Conservation (phyloP, 2,797 vertebrate species). For the Takifugu ocellatus region DNA sequence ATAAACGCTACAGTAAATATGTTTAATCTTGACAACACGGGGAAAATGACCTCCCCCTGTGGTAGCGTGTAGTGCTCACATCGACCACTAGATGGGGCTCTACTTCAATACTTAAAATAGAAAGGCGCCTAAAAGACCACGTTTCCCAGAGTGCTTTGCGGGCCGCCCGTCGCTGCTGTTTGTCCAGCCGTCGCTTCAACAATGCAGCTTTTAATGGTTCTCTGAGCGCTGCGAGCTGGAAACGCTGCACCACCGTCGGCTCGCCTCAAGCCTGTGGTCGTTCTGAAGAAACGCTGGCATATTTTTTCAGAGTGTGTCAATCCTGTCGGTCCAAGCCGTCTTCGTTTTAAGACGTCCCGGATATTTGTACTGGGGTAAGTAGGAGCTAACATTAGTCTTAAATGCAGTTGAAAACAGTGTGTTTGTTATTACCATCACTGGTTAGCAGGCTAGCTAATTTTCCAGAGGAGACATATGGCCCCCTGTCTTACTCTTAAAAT, state of each 20-base stretch:
- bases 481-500: conserved; percentile 16
- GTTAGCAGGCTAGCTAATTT: conserved; percentile 69
- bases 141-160: conserved; percentile 65
- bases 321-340: neutral
- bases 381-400: conserved; percentile 55
- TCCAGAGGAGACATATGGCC: conserved; percentile 57
- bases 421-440: conserved; percentile 62
- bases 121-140: conserved; percentile 8
- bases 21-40: neutral
- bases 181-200: conserved; percentile 64
- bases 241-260: conserved; percentile 38
- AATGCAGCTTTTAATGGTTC: conserved; percentile 74
- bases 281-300: neutral
- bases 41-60: neutral
- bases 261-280: conserved; percentile 19
- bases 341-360: conserved; percentile 18
- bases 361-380: conserved; percentile 59
- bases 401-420: conserved; percentile 30
- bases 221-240: conserved; percentile 34
- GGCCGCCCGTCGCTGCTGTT: conserved; percentile 51
- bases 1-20: no score
- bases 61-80: neutral
- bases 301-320: conserved; percentile 14
- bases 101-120: conserved; percentile 2
- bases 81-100: conserved; percentile 34